A percentile compares a stretch with the other conserved stretches of the same genome.
These are phyloP conservation scores for Ophioninae sp. DNA, from an alignment of 2,888 invertebrate genomes.

Conservation along the genomic window DNA sequence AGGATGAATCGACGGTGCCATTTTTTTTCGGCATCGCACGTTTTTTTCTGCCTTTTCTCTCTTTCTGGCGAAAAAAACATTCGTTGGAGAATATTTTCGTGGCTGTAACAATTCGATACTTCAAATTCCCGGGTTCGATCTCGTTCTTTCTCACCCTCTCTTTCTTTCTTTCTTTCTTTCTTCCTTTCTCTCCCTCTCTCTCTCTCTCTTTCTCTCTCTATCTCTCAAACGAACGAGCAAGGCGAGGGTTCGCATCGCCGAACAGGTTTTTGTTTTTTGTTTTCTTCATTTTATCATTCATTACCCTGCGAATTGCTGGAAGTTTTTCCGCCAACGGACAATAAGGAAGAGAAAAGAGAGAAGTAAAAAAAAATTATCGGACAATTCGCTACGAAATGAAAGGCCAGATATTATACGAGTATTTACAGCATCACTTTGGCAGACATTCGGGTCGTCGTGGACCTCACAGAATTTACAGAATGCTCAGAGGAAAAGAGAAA, in stretches of 20 bases:
- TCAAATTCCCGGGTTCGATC: conserved; percentile 25
- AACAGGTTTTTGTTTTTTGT: conserved; percentile 15
- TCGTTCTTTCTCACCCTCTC: conserved; percentile 20
- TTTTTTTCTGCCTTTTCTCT: conserved; percentile 22
- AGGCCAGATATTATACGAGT: conserved; percentile 75
- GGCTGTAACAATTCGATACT: conserved; percentile 42
- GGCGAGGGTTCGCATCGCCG: conserved; percentile 12
- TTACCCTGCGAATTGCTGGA: conserved; percentile 14
- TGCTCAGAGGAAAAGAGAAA: conserved; percentile 50
- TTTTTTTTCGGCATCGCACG: conserved; percentile 33
- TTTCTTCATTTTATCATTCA: neutral
- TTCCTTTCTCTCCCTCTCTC: conserved; percentile 15
- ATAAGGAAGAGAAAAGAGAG: conserved; percentile 25
- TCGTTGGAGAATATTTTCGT: conserved; percentile 38
- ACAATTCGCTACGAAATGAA: conserved; percentile 58
- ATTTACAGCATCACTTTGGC: conserved; percentile 71
- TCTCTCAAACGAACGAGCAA: conserved; percentile 19
- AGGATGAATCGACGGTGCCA: conserved; percentile 73
- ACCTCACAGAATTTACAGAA: conserved; percentile 71
- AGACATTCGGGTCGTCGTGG: conserved; percentile 49
- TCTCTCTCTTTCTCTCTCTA: conserved; percentile 9
- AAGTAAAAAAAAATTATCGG: conserved; percentile 24
- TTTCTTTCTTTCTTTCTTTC: neutral
- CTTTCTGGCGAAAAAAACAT: conserved; percentile 35
- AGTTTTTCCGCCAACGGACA: conserved; percentile 30